Evolutionary conservation across 2,888 invertebrate species (phyloP), one percentile per base, ranked within the genome.

Genomic region (Callyntrura sp.): DNA sequence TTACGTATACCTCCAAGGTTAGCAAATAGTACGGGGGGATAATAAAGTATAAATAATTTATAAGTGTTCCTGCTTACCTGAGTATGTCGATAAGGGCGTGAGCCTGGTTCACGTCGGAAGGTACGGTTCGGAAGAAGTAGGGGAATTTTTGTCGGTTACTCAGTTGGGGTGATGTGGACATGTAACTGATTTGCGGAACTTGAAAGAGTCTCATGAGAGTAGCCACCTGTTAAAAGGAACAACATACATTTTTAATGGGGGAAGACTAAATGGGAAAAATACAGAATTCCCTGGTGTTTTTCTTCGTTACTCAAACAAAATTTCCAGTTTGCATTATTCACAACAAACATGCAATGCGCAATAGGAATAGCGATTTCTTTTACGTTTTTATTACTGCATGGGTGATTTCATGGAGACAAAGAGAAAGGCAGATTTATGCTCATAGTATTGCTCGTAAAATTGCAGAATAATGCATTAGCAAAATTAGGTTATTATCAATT

Each of bases 91-190:
- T 94, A 93, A 96, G 95, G 28, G 95, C 95, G 87, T 95, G 94
- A 0, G 95, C 95, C 92, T 96, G 96, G 93, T 95, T 95, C 28
- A 95, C 94, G 93, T 96, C 96, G 35, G 95, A 95, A 0, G 96
- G 95, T 5, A 96, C 96, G 0, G 96, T 96, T 68, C 96, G 94
- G 92, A 95, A 95, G 93, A 96, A 96, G 92, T 95, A 95, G 4
- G 95, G 95, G 92, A 95, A 96, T 84, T 94, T 94, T 62, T 95
- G 95, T 84, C 94, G 94, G 93, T 95, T 95, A 93, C 95, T 95
- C 68, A 96, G 94, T 6, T 95, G 95, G 0, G 95, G 95, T 20
- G 95, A 95, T 0, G 96, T 96, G 12, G 95, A 95, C 94, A 95
- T 94, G 93, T 96, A 96, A 70, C 95, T 95, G 92, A 96, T 95